Base-by-base conservation (phyloP, 2,888 invertebrate species). In the Hermaeophaga mercurialis region DNA sequence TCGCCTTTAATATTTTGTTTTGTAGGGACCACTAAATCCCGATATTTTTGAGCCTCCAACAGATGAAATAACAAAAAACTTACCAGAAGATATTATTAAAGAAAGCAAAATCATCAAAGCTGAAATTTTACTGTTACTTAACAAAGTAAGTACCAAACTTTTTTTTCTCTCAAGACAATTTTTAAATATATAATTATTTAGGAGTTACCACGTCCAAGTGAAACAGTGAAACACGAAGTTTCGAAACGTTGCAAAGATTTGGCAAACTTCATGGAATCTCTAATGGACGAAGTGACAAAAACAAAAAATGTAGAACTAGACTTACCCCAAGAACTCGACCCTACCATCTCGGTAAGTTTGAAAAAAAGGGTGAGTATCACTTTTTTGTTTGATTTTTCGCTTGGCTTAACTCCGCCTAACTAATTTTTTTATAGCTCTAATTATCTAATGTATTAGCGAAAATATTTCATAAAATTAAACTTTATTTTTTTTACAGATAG, bases 1-100 rank as follows among this genome's bases (percentile, higher is more conserved):
- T 8, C 9, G 12, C 12, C 12, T 11, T 31, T 31, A 31, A 11
- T 12, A 31, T 11, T 11, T 31, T 31, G 8, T 66, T 80, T 17
- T 80, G n/a, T 71, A 87, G 86, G 94, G 93, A 9, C 93, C 94
- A 0, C 70, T 75, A 12, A 86, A 89, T 73, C 87, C 90, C 0
- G 84, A 93, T 65, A 87, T 94, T 1, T 91, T 93, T 67, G 83
- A 85, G 59, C 56, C 75, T 6, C 75, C 72, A 18, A 70, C 67
- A 33, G 75, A 78, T 11, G 76, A 72, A 17, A 65, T 80, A 52
- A 75, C 72, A 7, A 63, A 67, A 8, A 74, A 80, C 34, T 72
- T 85, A 4, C 79, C 85, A 8, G 87, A 88, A 24, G 86, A 86
- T 61, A 80, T 85, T 0, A 74, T 83, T 15, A 81, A 80, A 45